Conservation (phyloP, 2,888 invertebrate species). For the Acanthosoma haemorrhoidale region DNA sequence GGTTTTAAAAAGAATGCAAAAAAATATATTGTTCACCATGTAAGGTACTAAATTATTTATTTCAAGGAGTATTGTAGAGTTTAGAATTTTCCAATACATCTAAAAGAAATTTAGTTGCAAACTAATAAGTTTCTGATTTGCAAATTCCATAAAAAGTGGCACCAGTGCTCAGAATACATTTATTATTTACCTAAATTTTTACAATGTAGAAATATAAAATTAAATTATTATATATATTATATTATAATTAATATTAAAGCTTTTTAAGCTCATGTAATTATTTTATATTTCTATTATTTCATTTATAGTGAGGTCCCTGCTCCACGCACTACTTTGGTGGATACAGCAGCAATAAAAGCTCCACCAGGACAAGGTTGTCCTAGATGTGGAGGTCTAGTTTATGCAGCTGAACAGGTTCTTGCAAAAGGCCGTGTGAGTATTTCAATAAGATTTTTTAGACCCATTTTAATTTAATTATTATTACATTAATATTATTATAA, state of each 20-base stretch:
- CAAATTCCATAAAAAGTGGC: too few species aligned
- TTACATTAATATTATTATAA: too few species aligned
- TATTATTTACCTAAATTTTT: background rate
- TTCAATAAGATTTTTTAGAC: background rate
- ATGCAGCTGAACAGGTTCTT: constrained; percentile 88
- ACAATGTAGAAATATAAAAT: background rate
- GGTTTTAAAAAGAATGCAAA: too few species aligned
- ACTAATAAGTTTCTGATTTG: too few species aligned
- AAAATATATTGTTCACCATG: too few species aligned
- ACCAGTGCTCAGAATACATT: too few species aligned
- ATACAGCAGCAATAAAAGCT: constrained; percentile 74
- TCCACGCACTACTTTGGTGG: constrained; percentile 56
- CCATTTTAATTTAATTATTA: too few species aligned
- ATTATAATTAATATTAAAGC: too few species aligned
- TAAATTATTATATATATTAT: background rate
- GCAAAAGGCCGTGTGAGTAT: constrained; percentile 65
- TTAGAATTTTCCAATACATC: too few species aligned
- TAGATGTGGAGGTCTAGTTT: constrained; percentile 83
- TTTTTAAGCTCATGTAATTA: background rate
- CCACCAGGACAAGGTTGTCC: constrained; percentile 83
- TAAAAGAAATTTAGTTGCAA: too few species aligned
- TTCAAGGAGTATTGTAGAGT: too few species aligned
- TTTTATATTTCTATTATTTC: background rate
- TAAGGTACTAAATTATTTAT: too few species aligned
- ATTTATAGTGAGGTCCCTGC: constrained; percentile 41